Conservation (phyloP, 2,888 invertebrate species). For the Meiosimyza platycephala region DNA sequence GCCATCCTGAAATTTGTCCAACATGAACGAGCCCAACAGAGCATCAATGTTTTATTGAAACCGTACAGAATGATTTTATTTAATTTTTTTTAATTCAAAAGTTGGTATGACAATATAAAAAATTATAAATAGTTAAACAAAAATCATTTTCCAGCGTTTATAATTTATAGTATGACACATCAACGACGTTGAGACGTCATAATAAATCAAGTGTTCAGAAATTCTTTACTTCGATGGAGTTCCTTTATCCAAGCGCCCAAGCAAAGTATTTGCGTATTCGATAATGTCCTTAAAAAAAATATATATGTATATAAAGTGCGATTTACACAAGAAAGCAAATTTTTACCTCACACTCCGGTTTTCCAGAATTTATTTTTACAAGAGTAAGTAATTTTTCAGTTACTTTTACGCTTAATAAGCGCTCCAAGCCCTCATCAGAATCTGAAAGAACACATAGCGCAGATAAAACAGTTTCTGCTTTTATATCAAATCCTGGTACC, state of each 20-base stretch:
- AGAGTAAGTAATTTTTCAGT: slow-evolving; percentile 32
- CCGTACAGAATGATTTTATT: too few relatives aligned
- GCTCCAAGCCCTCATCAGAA: slow-evolving; percentile 39
- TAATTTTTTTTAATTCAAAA: too few relatives aligned
- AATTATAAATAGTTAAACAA: too few relatives aligned
- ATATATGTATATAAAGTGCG: neutral
- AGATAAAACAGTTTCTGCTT: slow-evolving; percentile 49
- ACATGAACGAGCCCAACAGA: too few relatives aligned
- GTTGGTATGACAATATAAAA: too few relatives aligned
- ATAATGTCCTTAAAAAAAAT: slow-evolving; percentile 42
- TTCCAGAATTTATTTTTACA: slow-evolving; percentile 35
- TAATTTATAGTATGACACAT: too few relatives aligned
- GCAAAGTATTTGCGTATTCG: slow-evolving; percentile 17
- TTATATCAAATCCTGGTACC: slow-evolving; percentile 45
- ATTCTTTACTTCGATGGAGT: too few relatives aligned
- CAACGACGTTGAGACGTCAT: too few relatives aligned
- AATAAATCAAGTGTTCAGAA: too few relatives aligned
- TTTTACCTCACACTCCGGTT: slow-evolving; percentile 48
- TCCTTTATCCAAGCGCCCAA: slow-evolving; percentile 37
- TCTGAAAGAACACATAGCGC: slow-evolving; percentile 47
- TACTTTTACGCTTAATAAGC: slow-evolving; percentile 31
- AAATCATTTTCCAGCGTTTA: too few relatives aligned
- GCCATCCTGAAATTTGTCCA: too few relatives aligned
- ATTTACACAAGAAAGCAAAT: neutral
- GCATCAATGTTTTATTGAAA: too few relatives aligned